These are phyloP conservation scores for Xiphorhynchus erythropygius DNA, from an alignment of 2,797 vertebrate genomes.

Conservation along the genomic window DNA sequence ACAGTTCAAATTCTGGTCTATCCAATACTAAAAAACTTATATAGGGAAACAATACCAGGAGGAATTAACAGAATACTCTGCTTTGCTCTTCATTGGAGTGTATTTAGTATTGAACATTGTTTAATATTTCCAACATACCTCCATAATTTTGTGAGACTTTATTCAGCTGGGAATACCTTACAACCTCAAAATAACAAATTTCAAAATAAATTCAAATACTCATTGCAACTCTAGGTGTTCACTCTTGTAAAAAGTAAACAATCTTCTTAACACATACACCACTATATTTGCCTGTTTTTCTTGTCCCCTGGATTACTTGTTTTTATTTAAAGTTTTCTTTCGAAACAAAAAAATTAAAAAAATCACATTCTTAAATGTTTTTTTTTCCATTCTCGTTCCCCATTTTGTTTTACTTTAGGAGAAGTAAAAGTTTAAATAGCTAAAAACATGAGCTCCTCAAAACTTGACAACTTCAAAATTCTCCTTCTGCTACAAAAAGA, in stretches of 20 bases:
- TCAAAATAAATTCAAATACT: neutral
- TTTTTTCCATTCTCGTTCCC: neutral
- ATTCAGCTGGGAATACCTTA: neutral
- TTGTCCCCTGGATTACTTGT: neutral
- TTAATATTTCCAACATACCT: neutral
- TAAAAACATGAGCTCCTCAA: neutral
- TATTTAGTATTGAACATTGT: neutral
- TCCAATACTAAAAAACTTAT: neutral
- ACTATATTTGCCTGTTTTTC: neutral
- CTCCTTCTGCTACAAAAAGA: neutral
- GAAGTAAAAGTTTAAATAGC: neutral
- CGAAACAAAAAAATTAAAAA: neutral
- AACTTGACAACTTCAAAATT: neutral
- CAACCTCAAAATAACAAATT: neutral
- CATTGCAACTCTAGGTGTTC: rapidly evolving
- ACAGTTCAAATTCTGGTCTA: neutral
- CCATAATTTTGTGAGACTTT: neutral
- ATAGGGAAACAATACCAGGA: neutral
- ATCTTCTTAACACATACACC: neutral
- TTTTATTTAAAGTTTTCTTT: neutral
- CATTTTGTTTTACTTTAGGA: neutral
- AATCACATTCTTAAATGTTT: neutral
- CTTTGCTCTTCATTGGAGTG: neutral
- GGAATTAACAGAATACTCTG: neutral
- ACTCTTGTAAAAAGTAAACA: neutral